Base-by-base conservation (phyloP, 2,797 vertebrate genomes). In the Xerus rutilus region DNA sequence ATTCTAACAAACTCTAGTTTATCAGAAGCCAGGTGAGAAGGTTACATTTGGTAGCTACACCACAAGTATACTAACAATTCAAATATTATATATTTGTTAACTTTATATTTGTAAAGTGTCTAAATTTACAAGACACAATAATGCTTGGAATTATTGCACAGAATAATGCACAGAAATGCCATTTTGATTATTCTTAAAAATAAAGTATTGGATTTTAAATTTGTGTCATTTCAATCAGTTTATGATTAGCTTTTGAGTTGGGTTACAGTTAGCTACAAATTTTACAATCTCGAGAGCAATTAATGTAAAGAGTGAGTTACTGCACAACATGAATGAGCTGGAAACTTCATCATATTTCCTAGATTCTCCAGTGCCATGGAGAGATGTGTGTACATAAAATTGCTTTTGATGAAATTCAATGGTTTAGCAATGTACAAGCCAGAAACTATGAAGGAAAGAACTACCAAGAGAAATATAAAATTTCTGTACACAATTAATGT, bases 391-490 rank as follows among this genome's bases (percentile, higher is more conserved):
- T 85, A 92, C 70, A 69, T 94, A 89, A 39, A 39, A 95, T 94
- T 93, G 70, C 12, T 95, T 96, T 83, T 78, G 76, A 81, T 79
- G 35, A 88, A 92, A 94, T 95, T 81, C 77, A 76, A 21, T 92
- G 18, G 72, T 57, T 79, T 54, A 49, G 43, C 30, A 91, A 74
- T 94, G 52, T 43, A 70, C 47, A 86, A 30, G 45, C 21, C 81
- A 67, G 62, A 83, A 93, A 77, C 87, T 70, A 30, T 43, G 25
- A n/a, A 85, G 28, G 77, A 95, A 96, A 97, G 84, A 83, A 78
- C 76, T 0, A 43, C 54, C 76, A 86, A 95, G 43, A 43, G 43
- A 95, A 96, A 64, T 43, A 94, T 96, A 86, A 78, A 86, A 7
- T 12, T 12, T 57, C 88, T 89, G 62, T 86, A 86, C 62, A 69